Percentiles rank a stretch among this genome's conserved stretches.
Evolutionary conservation across 1,140 invertebrate species (phyloP).

Genomic region (Zaprionus inermis): DNA sequence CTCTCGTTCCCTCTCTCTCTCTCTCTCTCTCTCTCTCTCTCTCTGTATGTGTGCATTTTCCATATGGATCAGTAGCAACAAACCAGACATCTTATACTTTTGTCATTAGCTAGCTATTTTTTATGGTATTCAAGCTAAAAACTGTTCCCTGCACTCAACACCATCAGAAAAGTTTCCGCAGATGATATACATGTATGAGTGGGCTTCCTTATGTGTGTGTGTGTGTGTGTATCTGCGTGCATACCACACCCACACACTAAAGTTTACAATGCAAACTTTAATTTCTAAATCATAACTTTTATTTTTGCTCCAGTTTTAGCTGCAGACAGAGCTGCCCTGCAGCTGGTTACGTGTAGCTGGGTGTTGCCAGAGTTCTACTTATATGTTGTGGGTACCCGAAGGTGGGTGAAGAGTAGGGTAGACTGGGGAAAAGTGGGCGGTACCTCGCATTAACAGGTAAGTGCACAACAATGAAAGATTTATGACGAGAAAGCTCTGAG

Average conservation of each 20-base stretch:
- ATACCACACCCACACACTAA: constrained; percentile 29
- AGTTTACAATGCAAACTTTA: constrained; percentile 64
- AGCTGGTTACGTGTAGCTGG: neutral
- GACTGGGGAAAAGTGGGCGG: neutral
- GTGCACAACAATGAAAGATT: constrained; percentile 36
- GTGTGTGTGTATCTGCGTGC: constrained; percentile 7
- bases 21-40: no score
- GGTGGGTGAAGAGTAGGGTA: neutral
- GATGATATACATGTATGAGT: neutral
- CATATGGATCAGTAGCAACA: constrained; percentile 63
- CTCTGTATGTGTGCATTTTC: constrained; percentile 37
- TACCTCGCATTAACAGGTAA: constrained; percentile 6
- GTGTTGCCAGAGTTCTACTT: constrained; percentile 16
- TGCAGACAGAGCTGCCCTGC: constrained; percentile 12
- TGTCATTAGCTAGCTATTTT: constrained; percentile 65
- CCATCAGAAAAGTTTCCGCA: constrained; percentile 37
- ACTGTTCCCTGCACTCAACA: neutral
- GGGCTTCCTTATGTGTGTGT: constrained; percentile 10
- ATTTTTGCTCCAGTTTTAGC: constrained; percentile 53
- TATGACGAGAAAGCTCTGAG: constrained; percentile 3
- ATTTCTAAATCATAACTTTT: constrained; percentile 79
- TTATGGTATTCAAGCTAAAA: constrained; percentile 34
- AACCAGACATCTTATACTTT: constrained; percentile 64
- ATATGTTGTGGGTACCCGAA: neutral
- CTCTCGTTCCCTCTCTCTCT: constrained; percentile 1